A percentile compares a stretch with the other conserved stretches of the same genome.
Conservation (phyloP, 2,888 invertebrate genomes). For the Caenorhabditis wallacei region DNA sequence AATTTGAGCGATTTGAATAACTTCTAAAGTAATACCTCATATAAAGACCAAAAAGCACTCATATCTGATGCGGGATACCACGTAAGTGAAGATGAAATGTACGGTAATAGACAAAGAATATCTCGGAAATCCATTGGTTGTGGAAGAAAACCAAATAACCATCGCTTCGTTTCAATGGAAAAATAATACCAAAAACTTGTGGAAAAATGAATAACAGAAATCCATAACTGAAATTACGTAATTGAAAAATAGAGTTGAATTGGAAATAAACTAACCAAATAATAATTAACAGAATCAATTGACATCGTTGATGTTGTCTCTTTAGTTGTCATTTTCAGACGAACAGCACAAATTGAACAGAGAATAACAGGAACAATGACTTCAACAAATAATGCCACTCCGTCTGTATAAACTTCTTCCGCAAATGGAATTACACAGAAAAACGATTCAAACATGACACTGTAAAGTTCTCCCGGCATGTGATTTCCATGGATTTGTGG, state of each 20-base stretch:
- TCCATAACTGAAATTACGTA: slow-evolving; percentile 30
- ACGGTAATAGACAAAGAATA: slow-evolving; percentile 42
- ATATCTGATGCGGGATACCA: slow-evolving; percentile 57
- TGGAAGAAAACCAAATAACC: slow-evolving; percentile 33
- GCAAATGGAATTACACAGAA: slow-evolving; percentile 58
- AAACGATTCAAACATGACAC: slow-evolving; percentile 54
- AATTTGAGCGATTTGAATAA: background rate
- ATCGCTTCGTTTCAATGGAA: slow-evolving; percentile 27
- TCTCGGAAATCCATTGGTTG: slow-evolving; percentile 42
- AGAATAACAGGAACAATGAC: slow-evolving; percentile 34
- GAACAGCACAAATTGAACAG: slow-evolving; percentile 35
- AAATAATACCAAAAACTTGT: slow-evolving; percentile 60
- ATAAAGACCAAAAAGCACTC: slow-evolving; percentile 46
- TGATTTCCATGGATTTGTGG: slow-evolving; percentile 44
- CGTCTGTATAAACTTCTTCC: slow-evolving; percentile 55
- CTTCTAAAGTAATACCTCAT: slow-evolving; percentile 13
- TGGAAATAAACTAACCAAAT: slow-evolving; percentile 33
- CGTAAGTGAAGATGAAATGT: slow-evolving; percentile 47
- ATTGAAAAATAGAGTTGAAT: background rate
- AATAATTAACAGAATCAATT: slow-evolving; percentile 38
- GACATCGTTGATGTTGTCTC: slow-evolving; percentile 20
- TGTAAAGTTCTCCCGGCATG: slow-evolving; percentile 45
- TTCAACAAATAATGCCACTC: slow-evolving; percentile 51
- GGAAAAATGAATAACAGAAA: slow-evolving; percentile 46
- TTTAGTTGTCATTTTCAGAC: slow-evolving; percentile 43